These are phyloP conservation scores for Chouioia cunea DNA, from an alignment of 2,888 invertebrate species.

Conservation along the genomic window DNA sequence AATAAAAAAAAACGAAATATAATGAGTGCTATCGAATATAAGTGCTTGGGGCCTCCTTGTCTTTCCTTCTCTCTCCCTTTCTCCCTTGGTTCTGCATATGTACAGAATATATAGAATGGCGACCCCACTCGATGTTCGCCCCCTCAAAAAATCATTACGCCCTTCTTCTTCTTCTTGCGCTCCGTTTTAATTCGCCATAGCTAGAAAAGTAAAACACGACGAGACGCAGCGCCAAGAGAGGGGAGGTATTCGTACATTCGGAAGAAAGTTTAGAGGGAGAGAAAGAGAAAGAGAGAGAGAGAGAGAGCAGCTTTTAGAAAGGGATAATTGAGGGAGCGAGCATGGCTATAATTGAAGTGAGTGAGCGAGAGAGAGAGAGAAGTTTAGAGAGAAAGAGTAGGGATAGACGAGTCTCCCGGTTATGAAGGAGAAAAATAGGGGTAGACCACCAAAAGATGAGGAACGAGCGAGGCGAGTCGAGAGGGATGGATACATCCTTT, in stretches of 20 bases:
- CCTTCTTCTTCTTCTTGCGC: slow-evolving; percentile 70
- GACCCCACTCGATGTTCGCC: slow-evolving; percentile 80
- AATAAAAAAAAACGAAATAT: too few relatives aligned
- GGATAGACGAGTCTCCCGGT: slow-evolving; percentile 17
- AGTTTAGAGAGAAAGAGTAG: slow-evolving; percentile 24
- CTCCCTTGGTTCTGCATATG: slow-evolving; percentile 6
- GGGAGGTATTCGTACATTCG: slow-evolving; percentile 3
- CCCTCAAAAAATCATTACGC: slow-evolving; percentile 90
- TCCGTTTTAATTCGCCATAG: slow-evolving; percentile 72
- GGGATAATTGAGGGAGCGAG: slow-evolving; percentile 46
- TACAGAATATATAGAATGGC: slow-evolving; percentile 14
- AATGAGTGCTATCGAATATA: too few relatives aligned
- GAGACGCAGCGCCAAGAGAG: slow-evolving; percentile 55
- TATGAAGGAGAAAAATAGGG: slow-evolving; percentile 45
- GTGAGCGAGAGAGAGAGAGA: slow-evolving; percentile 39
- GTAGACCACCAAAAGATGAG: slow-evolving; percentile 29
- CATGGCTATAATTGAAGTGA: slow-evolving; percentile 21
- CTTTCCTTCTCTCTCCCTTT: slow-evolving; percentile 14
- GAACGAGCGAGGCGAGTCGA: slow-evolving; percentile 43
- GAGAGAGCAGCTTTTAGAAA: slow-evolving; percentile 35
- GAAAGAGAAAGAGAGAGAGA: not conserved
- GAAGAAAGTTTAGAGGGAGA: slow-evolving; percentile 47
- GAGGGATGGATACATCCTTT: slow-evolving; percentile 51
- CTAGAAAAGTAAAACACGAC: slow-evolving; percentile 66
- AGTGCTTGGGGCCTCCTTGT: not conserved